Evolutionary conservation across 2,888 invertebrate species (phyloP).

Genomic region (Caenorhabditis angaria): DNA sequence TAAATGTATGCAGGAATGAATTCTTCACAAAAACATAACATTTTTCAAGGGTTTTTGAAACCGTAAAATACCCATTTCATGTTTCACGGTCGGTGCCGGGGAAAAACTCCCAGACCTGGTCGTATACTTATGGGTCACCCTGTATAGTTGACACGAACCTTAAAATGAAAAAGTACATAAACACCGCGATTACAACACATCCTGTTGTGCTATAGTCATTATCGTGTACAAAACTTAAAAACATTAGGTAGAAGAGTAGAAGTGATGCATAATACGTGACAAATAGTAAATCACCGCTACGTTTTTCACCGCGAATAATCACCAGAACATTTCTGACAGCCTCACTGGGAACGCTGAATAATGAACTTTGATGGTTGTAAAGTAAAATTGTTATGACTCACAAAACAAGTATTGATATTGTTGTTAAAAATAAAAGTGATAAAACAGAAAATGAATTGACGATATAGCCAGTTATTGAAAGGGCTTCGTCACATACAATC

Average conservation of each 20-base stretch:
- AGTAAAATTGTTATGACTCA: slow-evolving; percentile 13
- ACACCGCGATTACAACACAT: no score
- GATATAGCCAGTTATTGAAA: slow-evolving; percentile 31
- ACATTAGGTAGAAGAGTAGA: slow-evolving; percentile 25
- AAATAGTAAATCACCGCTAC: slow-evolving; percentile 17
- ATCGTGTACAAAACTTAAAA: no score
- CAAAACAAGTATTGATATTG: slow-evolving; percentile 19
- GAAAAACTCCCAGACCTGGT: no score
- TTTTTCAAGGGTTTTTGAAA: no score
- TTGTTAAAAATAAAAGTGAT: slow-evolving; percentile 26
- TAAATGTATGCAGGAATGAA: no score
- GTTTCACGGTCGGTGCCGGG: no score
- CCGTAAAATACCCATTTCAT: no score
- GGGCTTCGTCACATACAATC: slow-evolving; percentile 36
- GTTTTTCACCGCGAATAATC: not conserved
- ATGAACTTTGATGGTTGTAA: not conserved
- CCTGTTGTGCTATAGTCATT: no score
- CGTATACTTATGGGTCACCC: no score
- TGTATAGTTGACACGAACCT: no score
- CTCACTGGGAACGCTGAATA: not conserved
- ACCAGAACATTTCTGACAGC: not conserved
- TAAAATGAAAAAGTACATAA: no score
- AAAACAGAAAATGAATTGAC: slow-evolving; percentile 37
- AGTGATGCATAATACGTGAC: slow-evolving; percentile 16
- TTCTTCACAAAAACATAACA: no score